A percentile compares a stretch with the other conserved stretches of the same genome.
phyloP scores from a whole-genome alignment of 2,888 invertebrate species.

The Ennomos erosarius region DNA sequence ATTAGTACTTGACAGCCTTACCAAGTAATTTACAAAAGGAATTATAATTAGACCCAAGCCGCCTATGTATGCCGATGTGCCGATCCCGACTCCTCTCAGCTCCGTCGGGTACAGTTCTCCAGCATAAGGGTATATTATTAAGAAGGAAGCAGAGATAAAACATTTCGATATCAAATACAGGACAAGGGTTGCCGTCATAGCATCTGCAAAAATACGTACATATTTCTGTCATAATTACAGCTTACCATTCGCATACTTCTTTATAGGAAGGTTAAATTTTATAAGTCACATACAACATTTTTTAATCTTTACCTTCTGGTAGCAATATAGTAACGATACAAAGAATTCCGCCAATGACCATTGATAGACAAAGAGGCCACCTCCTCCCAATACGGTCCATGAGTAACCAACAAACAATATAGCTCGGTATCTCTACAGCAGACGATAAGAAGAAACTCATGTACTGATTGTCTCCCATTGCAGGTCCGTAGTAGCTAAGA shows the following conservation, averaged over 20 bases:
- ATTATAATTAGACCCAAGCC: conserved; percentile 95
- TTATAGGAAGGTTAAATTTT: conserved; percentile 23
- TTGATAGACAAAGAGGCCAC: conserved; percentile 94
- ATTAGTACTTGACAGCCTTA: conserved; percentile 69
- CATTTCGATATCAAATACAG: conserved; percentile 94
- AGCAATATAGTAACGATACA: conserved; percentile 94
- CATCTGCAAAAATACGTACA: conserved; percentile 84
- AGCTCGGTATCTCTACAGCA: conserved; percentile 95
- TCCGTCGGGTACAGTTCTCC: conserved; percentile 97
- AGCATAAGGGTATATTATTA: conserved; percentile 96
- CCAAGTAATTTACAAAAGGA: conserved; percentile 96
- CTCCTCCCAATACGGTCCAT: conserved; percentile 95
- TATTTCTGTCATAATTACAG: no score
- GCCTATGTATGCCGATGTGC: conserved; percentile 95
- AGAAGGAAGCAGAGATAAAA: conserved; percentile 95
- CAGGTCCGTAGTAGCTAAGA: conserved; percentile 95
- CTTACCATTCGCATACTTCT: no score
- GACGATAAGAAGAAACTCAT: conserved; percentile 95
- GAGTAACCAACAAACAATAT: conserved; percentile 93
- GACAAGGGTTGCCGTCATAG: conserved; percentile 89
- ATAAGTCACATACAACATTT: conserved; percentile 14
- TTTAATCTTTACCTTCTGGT: conserved; percentile 87
- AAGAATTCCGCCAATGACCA: conserved; percentile 93
- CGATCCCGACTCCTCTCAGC: conserved; percentile 94
- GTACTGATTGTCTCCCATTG: conserved; percentile 94